Base-by-base conservation (phyloP, 2,113 vertebrate species). In the Pithys albifrons region DNA sequence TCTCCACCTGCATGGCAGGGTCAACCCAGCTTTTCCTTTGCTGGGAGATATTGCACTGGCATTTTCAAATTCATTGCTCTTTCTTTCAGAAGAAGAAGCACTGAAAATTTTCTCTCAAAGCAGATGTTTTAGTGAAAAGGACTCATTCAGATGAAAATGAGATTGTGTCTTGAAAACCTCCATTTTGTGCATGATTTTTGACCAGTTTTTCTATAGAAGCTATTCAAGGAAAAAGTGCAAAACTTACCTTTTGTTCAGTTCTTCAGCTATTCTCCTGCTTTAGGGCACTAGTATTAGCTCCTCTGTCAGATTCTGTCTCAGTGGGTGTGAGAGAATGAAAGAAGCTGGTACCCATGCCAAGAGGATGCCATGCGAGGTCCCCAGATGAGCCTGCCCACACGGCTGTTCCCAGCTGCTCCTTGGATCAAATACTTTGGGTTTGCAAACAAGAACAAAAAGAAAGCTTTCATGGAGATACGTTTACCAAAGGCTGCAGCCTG, bases 371-470 rank as follows among this genome's bases (percentile, higher is more conserved):
- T 0, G 4, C 37, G 35, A 82, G 10, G 43, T 88, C 57, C 19
- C 18, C 7, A 17, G 22, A 17, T 5, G 7, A 80, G 4, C 52
- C 62, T 91, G 45, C 58, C 49, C 41, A 37, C 2, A 13, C 51
- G 0, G 2, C 52, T 75, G 27, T 5, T 90, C 35, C 43, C 71
- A 90, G 54, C 35, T 88, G 66, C 71, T 90, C 29, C n/a, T 57
- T 55, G 57, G 52, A 59, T 18, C 25, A 76, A 87, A 58, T 14
- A 14, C 5, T 70, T 81, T 24, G 55, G 11, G 12, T 70, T 66
- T 78, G 46, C 66, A 85, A 85, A 70, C 8, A 72, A 59, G 54
- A 74, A n/a, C 23, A 71, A 93, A 93, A 71, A 49, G 55, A 24
- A 79, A 80, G 22, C 6, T 64, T 39, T 94, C 8, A 14, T 4